Conservation (phyloP, 2,113 vertebrate genomes). For the Semnopithecus entellus region DNA sequence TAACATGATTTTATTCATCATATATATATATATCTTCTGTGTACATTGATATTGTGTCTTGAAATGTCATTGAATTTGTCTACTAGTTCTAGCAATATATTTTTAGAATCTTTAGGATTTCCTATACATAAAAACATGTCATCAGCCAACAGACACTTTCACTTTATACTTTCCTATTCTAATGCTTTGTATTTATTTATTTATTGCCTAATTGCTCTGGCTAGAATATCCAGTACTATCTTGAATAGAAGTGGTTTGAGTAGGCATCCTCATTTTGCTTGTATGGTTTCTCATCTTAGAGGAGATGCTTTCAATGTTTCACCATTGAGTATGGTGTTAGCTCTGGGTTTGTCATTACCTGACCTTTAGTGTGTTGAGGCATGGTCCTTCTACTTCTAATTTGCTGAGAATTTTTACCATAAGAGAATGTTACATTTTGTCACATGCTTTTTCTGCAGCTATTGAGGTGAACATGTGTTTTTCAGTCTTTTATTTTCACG, state of each 20-base stretch:
- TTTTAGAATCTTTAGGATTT: background rate
- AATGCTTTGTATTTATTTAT: background rate
- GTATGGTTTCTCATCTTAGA: background rate
- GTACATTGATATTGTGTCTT: background rate
- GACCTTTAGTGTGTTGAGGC: background rate
- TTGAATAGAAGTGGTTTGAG: background rate
- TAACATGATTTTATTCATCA: background rate
- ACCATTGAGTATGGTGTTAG: background rate
- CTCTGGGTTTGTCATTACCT: background rate
- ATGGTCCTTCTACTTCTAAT: background rate
- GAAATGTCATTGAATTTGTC: background rate
- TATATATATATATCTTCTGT: background rate
- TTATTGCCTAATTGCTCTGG: background rate
- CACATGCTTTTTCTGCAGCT: background rate
- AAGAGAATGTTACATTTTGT: background rate
- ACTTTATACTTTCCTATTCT: background rate
- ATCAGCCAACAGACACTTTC: background rate
- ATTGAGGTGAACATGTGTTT: background rate
- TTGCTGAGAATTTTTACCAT: background rate
- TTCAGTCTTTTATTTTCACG: background rate
- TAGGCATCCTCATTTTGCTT: background rate
- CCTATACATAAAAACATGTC: background rate
- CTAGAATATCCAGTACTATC: background rate
- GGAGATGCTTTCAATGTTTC: background rate
- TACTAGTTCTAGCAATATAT: background rate